Conservation (phyloP, 2,113 vertebrate species). For the Ranitomeya imitator region DNA sequence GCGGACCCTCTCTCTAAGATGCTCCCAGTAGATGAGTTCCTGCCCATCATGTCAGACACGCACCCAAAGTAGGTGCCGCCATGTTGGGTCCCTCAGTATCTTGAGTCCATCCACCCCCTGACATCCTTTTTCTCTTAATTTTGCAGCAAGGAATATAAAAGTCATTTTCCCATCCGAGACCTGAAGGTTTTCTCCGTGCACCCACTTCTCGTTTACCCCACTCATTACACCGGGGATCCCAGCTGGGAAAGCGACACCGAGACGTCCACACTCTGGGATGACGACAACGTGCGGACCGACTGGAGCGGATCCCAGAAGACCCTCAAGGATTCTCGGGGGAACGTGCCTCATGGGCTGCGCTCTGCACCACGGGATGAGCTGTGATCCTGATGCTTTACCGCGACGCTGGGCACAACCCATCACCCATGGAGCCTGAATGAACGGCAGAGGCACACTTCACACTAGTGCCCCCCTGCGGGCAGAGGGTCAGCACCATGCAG, state of each 20-base stretch:
- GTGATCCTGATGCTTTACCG: conserved; percentile 64
- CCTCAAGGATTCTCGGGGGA: conserved; percentile 72
- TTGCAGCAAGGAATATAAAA: conserved; percentile 85
- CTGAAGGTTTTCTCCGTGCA: conserved; percentile 82
- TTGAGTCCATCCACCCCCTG: not conserved
- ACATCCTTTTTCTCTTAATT: not conserved
- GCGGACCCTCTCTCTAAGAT: conserved; percentile 88
- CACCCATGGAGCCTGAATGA: not conserved
- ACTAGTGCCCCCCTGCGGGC: not conserved
- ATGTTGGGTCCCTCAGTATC: not conserved
- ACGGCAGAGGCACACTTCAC: not conserved
- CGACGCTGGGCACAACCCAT: not conserved
- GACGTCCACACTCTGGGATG: conserved; percentile 93
- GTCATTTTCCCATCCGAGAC: conserved; percentile 83
- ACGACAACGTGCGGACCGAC: conserved; percentile 81
- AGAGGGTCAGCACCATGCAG: not conserved
- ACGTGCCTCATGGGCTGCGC: conserved; percentile 67
- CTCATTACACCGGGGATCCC: conserved; percentile 87
- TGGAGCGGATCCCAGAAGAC: conserved; percentile 92
- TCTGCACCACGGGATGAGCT: conserved; percentile 77
- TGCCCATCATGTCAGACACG: conserved; percentile 96
- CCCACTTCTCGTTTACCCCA: conserved; percentile 88
- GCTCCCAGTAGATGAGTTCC: conserved; percentile 94
- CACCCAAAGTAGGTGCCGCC: conserved; percentile 85
- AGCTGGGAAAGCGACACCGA: conserved; percentile 95